Conservation (phyloP, 2,888 invertebrate genomes). For the Crioceris asparagi region DNA sequence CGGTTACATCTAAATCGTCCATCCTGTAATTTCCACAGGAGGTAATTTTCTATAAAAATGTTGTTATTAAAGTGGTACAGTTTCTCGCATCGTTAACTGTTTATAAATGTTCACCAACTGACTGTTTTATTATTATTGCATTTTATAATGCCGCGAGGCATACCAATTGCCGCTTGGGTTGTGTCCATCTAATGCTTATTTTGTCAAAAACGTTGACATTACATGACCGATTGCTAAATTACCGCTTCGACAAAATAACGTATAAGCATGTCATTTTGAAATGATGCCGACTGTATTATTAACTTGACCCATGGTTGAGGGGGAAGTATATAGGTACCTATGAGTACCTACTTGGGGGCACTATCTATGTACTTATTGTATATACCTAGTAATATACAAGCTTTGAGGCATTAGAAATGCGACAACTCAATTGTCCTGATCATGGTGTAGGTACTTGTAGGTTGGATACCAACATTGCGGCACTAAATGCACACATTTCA, state of each 20-base stretch:
- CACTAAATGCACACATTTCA: too few relatives aligned
- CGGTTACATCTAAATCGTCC: constrained; percentile 20
- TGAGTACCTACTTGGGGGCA: too few relatives aligned
- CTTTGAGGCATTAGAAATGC: too few relatives aligned
- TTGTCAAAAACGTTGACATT: constrained; percentile 5
- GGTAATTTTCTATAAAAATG: constrained; percentile 26
- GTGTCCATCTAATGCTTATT: constrained; percentile 6
- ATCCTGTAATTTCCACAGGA: constrained; percentile 24
- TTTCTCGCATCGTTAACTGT: constrained; percentile 28
- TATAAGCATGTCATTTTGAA: constrained; percentile 12
- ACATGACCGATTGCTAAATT: constrained; percentile 7
- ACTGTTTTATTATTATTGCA: constrained; percentile 23
- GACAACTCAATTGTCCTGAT: too few relatives aligned
- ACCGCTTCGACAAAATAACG: constrained; percentile 11
- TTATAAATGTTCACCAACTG: constrained; percentile 24
- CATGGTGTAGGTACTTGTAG: too few relatives aligned
- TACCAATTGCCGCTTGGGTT: constrained; percentile 14
- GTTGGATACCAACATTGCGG: too few relatives aligned
- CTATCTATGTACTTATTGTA: too few relatives aligned
- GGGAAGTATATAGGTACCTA: background rate
- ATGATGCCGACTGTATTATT: background rate
- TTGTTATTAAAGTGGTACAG: constrained; percentile 23
- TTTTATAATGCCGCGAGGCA: constrained; percentile 20
- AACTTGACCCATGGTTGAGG: background rate
- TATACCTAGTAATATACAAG: too few relatives aligned